Evolutionary conservation across 2,888 invertebrate species (phyloP).

Genomic region (Aphrophora alni): DNA sequence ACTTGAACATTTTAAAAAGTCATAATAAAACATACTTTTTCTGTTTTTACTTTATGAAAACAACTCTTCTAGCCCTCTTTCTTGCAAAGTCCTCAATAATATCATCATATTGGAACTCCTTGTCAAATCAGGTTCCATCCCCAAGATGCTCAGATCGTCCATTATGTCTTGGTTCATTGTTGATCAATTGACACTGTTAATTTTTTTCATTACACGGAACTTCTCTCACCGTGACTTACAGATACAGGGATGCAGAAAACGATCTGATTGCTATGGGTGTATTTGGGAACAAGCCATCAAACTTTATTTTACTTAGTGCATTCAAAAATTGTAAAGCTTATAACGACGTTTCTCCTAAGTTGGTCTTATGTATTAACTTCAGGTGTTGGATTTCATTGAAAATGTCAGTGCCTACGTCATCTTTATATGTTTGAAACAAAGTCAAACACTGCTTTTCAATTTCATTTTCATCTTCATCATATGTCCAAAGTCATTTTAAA

Average conservation of each 20-base stretch:
- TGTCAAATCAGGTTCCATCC: constrained; percentile 38
- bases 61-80: no score
- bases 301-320: constrained; percentile 44
- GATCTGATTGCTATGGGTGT: constrained; percentile 20
- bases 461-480: constrained; percentile 22
- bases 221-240: constrained; percentile 22
- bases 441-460: constrained; percentile 24
- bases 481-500: constrained; percentile 17
- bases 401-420: constrained; percentile 19
- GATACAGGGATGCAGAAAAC: constrained; percentile 25
- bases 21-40: no score
- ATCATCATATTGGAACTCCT: constrained; percentile 15
- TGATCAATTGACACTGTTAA: constrained; percentile 11
- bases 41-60: no score
- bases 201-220: constrained; percentile 27
- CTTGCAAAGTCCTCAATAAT: constrained; percentile 37
- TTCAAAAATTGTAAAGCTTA: constrained; percentile 11
- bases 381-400: constrained; percentile 14
- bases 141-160: constrained; percentile 33
- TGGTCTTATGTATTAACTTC: constrained; percentile 13
- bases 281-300: constrained; percentile 28
- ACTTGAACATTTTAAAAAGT: no score
- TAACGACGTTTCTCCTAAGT: constrained; percentile 12
- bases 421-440: constrained; percentile 16
- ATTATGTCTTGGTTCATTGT: constrained; percentile 52